phyloP scores from a whole-genome alignment of 2,797 vertebrate species.

The Echiichthys vipera region DNA sequence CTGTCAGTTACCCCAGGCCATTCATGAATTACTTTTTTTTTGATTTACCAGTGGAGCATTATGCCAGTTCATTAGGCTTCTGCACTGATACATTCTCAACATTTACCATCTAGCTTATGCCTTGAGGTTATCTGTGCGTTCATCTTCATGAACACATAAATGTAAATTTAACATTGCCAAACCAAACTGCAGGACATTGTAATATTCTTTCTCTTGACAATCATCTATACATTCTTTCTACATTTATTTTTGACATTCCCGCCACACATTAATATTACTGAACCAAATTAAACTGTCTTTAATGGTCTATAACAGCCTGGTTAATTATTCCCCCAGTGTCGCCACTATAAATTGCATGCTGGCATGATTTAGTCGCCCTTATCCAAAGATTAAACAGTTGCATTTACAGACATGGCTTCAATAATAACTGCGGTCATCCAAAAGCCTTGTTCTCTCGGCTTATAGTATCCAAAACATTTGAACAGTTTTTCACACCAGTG shows the following conservation, averaged over 20 bases:
- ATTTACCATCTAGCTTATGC: not conserved
- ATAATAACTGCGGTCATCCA: constrained; percentile 2
- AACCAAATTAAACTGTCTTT: constrained; percentile 17
- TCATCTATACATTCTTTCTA: not conserved
- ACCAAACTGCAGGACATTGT: not conserved
- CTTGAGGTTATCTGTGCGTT: not conserved
- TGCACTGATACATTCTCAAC: not conserved
- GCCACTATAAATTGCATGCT: not conserved
- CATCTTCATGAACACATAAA: not conserved
- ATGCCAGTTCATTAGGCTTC: not conserved
- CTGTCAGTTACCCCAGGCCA: not conserved
- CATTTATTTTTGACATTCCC: not conserved
- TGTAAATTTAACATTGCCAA: not conserved
- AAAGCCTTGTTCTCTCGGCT: constrained; percentile 24
- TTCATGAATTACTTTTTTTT: not conserved
- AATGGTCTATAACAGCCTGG: constrained; percentile 22
- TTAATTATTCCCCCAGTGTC: constrained; percentile 5
- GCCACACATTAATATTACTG: not conserved
- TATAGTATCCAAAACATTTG: constrained; percentile 43
- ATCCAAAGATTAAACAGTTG: constrained; percentile 40
- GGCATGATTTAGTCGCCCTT: constrained; percentile 16
- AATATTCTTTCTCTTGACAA: not conserved
- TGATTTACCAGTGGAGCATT: not conserved
- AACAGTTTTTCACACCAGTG: constrained; percentile 50
- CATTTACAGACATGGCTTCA: constrained; percentile 33